Conservation (phyloP, 1,140 invertebrate species). For the Chrysoperla carnea region DNA sequence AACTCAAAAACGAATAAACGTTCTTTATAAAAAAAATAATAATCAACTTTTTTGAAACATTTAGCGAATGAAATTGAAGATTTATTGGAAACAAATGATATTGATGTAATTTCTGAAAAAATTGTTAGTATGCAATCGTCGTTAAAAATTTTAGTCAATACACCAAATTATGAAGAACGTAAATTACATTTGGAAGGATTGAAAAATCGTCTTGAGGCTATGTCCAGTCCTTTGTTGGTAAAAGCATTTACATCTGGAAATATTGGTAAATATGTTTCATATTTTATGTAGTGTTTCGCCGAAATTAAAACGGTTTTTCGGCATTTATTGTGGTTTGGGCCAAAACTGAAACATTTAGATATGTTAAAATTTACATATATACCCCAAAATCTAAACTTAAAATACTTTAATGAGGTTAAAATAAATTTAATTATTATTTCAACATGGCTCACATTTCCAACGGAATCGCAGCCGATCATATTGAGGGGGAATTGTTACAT, state of each 20-base stretch:
- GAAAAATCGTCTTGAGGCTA: constrained; percentile 78
- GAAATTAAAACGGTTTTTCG: too few species aligned
- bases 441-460: too few species aligned
- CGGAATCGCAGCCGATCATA: too few species aligned
- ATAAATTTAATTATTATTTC: too few species aligned
- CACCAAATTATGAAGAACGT: constrained; percentile 67
- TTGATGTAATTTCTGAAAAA: constrained; percentile 47
- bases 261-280: constrained; percentile 32
- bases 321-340: background rate
- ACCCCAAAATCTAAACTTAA: too few species aligned
- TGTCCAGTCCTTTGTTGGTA: constrained; percentile 67
- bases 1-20: too few species aligned
- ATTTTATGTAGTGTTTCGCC: background rate
- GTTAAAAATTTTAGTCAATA: constrained; percentile 59
- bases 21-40: too few species aligned
- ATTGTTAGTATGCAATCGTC: constrained; percentile 67
- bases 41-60: too few species aligned
- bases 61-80: constrained; percentile 51
- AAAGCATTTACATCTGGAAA: constrained; percentile 62
- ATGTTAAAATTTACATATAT: too few species aligned
- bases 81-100: constrained; percentile 42
- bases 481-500: too few species aligned
- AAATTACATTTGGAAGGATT: constrained; percentile 71
- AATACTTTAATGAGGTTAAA: too few species aligned
- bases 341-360: too few species aligned